Evolutionary conservation across 37 sponge, comb jelly and placozoan species (phyloP).

Genomic region (Lycopodina hypogea): DNA sequence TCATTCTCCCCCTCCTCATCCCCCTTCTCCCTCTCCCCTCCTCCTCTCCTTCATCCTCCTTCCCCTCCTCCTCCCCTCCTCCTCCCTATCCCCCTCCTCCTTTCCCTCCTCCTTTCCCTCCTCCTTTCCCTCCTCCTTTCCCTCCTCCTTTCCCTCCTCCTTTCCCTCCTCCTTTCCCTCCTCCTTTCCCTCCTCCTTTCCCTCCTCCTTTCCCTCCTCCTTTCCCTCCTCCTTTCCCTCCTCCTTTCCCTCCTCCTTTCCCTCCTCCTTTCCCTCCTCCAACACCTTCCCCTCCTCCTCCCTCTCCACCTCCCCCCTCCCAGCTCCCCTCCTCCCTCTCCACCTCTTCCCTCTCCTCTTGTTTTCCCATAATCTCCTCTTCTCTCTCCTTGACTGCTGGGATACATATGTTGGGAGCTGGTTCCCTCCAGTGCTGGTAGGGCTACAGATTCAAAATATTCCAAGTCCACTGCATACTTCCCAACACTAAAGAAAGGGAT

Average conservation of each 20-base stretch:
- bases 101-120: background rate
- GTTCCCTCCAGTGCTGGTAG: constrained; percentile 19
- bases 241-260: background rate
- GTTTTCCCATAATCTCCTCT: background rate
- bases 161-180: background rate
- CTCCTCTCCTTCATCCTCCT: background rate
- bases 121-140: background rate
- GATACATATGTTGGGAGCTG: no score
- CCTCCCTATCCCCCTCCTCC: background rate
- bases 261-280: background rate
- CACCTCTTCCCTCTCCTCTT: no score
- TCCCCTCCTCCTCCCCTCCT: background rate
- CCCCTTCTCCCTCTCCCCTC: background rate
- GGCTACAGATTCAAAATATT: constrained; percentile 47
- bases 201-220: background rate
- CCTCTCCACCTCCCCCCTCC: no score
- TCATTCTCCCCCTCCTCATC: no score
- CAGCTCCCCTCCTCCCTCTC: no score
- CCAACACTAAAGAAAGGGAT: constrained; percentile 14
- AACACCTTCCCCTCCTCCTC: no score
- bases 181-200: background rate
- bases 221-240: background rate
- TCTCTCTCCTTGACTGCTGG: no score
- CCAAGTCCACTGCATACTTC: constrained; percentile 43
- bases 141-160: background rate